These are phyloP conservation scores for Cassiopea xamachana DNA, from an alignment of 30 jellyfish, hydroid and myxozoan species.

Conservation along the genomic window DNA sequence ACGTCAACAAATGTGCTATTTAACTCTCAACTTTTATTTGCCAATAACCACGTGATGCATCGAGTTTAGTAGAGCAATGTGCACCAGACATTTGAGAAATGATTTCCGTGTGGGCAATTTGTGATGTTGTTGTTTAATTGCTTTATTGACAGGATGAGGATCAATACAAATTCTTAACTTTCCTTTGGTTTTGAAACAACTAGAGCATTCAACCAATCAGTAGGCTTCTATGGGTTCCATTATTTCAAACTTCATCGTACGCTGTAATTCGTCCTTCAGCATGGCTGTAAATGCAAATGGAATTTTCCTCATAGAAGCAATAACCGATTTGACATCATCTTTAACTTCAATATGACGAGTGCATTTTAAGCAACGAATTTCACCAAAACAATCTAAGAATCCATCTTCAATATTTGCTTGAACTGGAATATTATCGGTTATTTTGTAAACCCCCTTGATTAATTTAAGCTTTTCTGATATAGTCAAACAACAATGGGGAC, in stretches of 20 bases:
- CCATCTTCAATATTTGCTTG: neutral
- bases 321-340: conserved; percentile 39
- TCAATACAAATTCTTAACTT: conserved; percentile 80
- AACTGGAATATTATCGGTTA: neutral
- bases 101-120: conserved; percentile 78
- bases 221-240: conserved; percentile 71
- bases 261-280: conserved; percentile 73
- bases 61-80: conserved; percentile 65
- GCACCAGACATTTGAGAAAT: conserved; percentile 86
- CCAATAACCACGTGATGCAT: conserved; percentile 74
- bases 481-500: conserved; percentile 31
- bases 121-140: conserved; percentile 77
- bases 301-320: conserved; percentile 34
- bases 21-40: conserved; percentile 65
- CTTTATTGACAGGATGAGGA: conserved; percentile 80
- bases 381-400: conserved; percentile 65
- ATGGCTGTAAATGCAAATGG: conserved; percentile 66
- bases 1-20: conserved; percentile 65
- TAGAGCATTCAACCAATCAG: conserved; percentile 83
- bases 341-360: conserved; percentile 44
- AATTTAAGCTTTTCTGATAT: conserved; percentile 28
- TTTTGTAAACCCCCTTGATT: conserved; percentile 10
- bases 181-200: conserved; percentile 83
- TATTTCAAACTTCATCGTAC: conserved; percentile 55
- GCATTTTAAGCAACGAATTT: conserved; percentile 24